Percentiles rank a stretch among this genome's conserved stretches.
Evolutionary conservation across 2,888 invertebrate genomes (phyloP).

Genomic region (Theodoxus fluviatilis): DNA sequence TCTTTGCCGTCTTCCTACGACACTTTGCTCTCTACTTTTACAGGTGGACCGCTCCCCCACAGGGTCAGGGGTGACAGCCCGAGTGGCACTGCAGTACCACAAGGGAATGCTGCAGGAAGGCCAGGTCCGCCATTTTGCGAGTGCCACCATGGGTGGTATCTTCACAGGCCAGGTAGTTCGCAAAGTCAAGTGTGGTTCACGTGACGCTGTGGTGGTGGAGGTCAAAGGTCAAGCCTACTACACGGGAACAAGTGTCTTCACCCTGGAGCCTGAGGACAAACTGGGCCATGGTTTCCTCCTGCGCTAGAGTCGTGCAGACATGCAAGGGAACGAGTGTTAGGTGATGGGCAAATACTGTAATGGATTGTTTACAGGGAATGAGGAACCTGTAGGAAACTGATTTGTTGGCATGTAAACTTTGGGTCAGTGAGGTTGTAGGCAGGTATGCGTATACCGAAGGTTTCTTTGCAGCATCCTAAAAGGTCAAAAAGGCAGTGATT

Average conservation of each 20-base stretch:
- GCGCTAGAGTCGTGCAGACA: too few species aligned
- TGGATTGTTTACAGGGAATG: too few species aligned
- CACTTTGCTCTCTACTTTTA: conserved; percentile 24
- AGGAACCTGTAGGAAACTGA: too few species aligned
- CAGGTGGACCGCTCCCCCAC: conserved; percentile 65
- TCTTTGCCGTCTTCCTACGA: not conserved
- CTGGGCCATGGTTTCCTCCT: conserved; percentile 57
- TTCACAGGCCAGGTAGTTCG: conserved; percentile 41
- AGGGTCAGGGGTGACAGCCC: conserved; percentile 64
- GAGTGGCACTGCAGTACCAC: conserved; percentile 58
- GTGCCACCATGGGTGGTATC: conserved; percentile 46
- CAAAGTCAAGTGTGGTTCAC: conserved; percentile 31
- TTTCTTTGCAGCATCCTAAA: too few species aligned
- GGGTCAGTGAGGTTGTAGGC: too few species aligned
- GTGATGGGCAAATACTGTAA: too few species aligned
- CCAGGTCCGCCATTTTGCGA: conserved; percentile 52
- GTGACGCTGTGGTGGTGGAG: conserved; percentile 61
- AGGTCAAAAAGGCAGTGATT: too few species aligned
- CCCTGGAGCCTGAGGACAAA: conserved; percentile 56
- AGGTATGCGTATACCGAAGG: too few species aligned
- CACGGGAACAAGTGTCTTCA: conserved; percentile 50
- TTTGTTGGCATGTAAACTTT: too few species aligned
- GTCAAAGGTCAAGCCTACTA: conserved; percentile 59
- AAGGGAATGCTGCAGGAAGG: conserved; percentile 45
- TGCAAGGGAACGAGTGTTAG: too few species aligned